A percentile compares a stretch with the other conserved stretches of the same genome.
phyloP scores from a whole-genome alignment of 1,140 invertebrate species.

The Drosophila ogumai region DNA sequence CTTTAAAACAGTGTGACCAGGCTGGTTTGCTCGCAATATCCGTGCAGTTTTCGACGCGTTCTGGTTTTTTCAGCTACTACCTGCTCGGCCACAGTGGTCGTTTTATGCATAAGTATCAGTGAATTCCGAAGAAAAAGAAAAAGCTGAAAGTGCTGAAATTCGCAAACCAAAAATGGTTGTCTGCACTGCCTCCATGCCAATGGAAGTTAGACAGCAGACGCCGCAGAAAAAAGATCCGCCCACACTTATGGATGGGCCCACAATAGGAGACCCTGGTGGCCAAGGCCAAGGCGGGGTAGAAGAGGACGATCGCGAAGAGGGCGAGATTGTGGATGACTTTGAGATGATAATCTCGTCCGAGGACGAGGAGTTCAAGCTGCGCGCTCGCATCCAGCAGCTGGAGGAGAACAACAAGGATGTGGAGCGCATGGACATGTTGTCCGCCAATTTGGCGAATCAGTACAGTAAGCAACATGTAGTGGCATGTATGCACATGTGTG shows the following conservation, averaged over 20 bases:
- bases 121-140: neutral
- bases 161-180: slow-evolving; percentile 23
- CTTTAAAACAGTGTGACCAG: neutral
- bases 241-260: slow-evolving; percentile 1
- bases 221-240: neutral
- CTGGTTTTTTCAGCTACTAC: neutral
- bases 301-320: slow-evolving; percentile 70
- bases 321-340: slow-evolving; percentile 83
- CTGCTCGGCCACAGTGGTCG: neutral
- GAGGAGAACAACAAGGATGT: slow-evolving; percentile 82
- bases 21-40: neutral
- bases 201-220: slow-evolving; percentile 2
- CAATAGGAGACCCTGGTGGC: neutral
- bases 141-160: slow-evolving; percentile 13
- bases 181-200: slow-evolving; percentile 13
- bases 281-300: neutral
- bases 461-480: slow-evolving; percentile 67
- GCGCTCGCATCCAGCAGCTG: slow-evolving; percentile 74
- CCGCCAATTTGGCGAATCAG: slow-evolving; percentile 67
- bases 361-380: slow-evolving; percentile 76
- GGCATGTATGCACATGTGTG: slow-evolving; percentile 1
- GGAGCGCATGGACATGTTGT: slow-evolving; percentile 76
- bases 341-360: slow-evolving; percentile 80
- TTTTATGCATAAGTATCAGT: slow-evolving; percentile 21
- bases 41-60: neutral